A percentile compares a stretch with the other conserved stretches of the same genome.
phyloP scores from a whole-genome alignment of 2,888 invertebrate species.

The Auanema sp. region DNA sequence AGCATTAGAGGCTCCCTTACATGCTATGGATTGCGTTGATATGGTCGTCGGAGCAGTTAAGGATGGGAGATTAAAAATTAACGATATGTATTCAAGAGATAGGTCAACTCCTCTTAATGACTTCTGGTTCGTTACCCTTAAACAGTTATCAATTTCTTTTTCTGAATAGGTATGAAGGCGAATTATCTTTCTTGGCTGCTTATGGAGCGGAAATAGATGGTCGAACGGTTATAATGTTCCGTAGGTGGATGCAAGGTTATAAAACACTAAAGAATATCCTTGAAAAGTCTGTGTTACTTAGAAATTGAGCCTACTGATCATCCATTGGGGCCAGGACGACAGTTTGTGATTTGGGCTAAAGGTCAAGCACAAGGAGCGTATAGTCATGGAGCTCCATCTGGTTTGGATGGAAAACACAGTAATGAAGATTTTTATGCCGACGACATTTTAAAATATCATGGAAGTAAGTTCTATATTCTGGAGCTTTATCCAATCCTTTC shows the following conservation, averaged over 20 bases:
- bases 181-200: constrained; percentile 56
- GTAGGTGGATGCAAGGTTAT: constrained; percentile 48
- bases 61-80: constrained; percentile 48
- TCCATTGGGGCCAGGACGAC: constrained; percentile 55
- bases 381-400: constrained; percentile 36
- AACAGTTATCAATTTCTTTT: constrained; percentile 5
- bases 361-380: constrained; percentile 43
- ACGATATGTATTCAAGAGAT: constrained; percentile 60
- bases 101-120: constrained; percentile 58
- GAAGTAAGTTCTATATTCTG: constrained; percentile 10
- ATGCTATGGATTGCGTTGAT: constrained; percentile 62
- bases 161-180: constrained; percentile 51
- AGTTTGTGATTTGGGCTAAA: constrained; percentile 56
- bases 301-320: constrained; percentile 63
- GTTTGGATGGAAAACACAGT: constrained; percentile 34
- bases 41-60: constrained; percentile 51
- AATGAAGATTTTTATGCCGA: constrained; percentile 20
- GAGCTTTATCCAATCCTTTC: not conserved
- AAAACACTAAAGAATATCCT: not conserved
- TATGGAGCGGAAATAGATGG: constrained; percentile 54
- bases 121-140: constrained; percentile 30
- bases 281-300: constrained; percentile 15
- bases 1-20: constrained; percentile 53
- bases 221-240: constrained; percentile 59
- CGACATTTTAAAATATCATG: constrained; percentile 22